Evolutionary conservation across 37 sponge, comb jelly and placozoan species (phyloP), one percentile per base, ranked within the genome.

Genomic region (Geodia barretti): DNA sequence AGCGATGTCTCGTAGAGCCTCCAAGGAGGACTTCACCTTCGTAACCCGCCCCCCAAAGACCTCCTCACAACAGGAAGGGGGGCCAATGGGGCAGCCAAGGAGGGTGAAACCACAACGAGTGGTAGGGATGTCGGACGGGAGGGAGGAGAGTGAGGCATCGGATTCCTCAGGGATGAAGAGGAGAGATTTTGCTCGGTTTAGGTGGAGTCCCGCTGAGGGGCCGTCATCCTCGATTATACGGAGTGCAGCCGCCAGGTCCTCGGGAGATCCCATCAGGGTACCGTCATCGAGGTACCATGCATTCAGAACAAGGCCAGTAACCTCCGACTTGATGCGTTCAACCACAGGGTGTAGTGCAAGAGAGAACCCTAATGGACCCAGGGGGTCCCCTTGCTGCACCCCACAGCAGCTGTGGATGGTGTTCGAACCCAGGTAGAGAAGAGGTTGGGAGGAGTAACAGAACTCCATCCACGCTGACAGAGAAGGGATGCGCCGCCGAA

Each of bases 131-230:
- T 63, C 64, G 28, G 64, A 4, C 4, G 14, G 14, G 8, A 29
- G 36, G 28, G 69, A 26, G 69, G 32, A 37, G 35, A 68, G 37
- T 68, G 9, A n/a, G 63, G 54, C 59, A 20, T 62, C 28, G 37
- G 79, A 30, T 25, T 63, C 47, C 5, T 64, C 64, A 4, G 66
- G 66, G 30, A 63, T 65, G 31, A 30, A 78, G 36, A 72, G 73
- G 73, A 72, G 79, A 28, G 79, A 78, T 68, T 78, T 78, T 33
- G 65, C 33, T 65, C 68, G 41, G 40, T 78, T 78, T 21, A 78
- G 40, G 39, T 31, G 11, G 29, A 78, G 79, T 4, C 68, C 68
- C 25, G 21, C 30, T 26, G 26, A 14, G 1, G 79, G 68, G 24
- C 79, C 68, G 19, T 64, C 79, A 21, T 33, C 2, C 29, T 63